These are phyloP conservation scores for Cryptotis parvus DNA, from an alignment of 2,113 vertebrate genomes.

Conservation along the genomic window DNA sequence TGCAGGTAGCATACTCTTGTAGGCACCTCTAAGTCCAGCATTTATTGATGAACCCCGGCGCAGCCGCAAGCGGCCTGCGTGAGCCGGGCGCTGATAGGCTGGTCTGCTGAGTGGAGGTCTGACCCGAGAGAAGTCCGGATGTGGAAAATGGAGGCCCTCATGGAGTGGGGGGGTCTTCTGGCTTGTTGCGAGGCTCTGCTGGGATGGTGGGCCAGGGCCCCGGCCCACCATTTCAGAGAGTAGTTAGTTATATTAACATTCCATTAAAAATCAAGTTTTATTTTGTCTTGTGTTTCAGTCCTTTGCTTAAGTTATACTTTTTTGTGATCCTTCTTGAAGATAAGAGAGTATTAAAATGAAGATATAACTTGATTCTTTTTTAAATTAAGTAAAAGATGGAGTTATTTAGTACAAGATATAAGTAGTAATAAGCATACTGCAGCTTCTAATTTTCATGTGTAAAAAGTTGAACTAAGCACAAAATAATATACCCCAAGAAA, in stretches of 20 bases:
- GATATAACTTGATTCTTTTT: background rate
- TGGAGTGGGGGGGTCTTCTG: too few species aligned
- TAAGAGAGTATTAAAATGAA: background rate
- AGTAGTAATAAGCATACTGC: background rate
- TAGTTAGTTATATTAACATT: background rate
- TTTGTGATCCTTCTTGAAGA: background rate
- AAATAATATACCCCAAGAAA: background rate
- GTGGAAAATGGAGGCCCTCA: too few species aligned
- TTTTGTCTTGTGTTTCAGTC: background rate
- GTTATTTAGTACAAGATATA: background rate
- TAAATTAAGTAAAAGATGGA: background rate
- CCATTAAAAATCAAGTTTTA: background rate
- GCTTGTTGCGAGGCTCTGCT: too few species aligned
- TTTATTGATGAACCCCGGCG: too few species aligned
- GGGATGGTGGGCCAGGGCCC: too few species aligned
- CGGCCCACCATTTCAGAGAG: too few species aligned
- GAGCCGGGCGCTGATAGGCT: too few species aligned
- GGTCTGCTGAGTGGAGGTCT: too few species aligned
- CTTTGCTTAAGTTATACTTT: background rate
- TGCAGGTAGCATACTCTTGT: too few species aligned
- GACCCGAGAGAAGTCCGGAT: too few species aligned
- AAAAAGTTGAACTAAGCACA: slow-evolving; percentile 23
- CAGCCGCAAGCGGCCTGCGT: too few species aligned
- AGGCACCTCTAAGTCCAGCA: too few species aligned
- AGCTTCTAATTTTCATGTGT: background rate